phyloP scores from a whole-genome alignment of 64 coral and sea anemone species.

The Montipora foliosa region DNA sequence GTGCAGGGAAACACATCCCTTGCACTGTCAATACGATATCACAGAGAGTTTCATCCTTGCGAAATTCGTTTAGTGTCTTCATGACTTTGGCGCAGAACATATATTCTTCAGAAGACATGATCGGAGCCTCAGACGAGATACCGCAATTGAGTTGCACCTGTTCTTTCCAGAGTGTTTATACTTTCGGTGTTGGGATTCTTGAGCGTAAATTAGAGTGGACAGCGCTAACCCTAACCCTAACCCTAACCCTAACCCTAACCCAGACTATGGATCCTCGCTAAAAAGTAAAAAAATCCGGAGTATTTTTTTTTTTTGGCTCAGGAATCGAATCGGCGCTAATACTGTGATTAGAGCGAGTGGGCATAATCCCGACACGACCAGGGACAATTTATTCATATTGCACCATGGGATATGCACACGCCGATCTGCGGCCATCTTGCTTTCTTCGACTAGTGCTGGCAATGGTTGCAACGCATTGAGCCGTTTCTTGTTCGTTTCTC shows the following conservation, averaged over 20 bases:
- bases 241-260: no score
- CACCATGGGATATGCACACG: slow-evolving; percentile 69
- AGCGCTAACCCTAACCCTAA: no score
- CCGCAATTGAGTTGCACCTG: not conserved
- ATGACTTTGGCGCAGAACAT: slow-evolving; percentile 63
- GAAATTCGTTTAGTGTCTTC: slow-evolving; percentile 78
- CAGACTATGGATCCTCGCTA: no score
- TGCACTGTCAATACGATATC: slow-evolving; percentile 79
- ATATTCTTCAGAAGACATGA: slow-evolving; percentile 49
- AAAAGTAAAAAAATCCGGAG: no score
- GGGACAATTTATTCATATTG: not conserved
- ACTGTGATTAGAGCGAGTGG: no score
- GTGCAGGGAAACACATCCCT: slow-evolving; percentile 61
- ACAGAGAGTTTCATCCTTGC: slow-evolving; percentile 84
- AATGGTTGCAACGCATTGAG: slow-evolving; percentile 32
- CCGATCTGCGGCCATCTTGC: slow-evolving; percentile 87
- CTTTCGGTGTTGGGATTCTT: slow-evolving; percentile 3
- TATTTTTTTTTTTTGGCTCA: no score
- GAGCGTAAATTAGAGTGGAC: no score
- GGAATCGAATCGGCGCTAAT: no score
- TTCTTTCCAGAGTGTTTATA: not conserved
- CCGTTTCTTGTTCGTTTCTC: slow-evolving; percentile 21
- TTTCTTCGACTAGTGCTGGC: slow-evolving; percentile 11
- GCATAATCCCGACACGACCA: not conserved
- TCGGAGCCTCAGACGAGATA: not conserved